Evolutionary conservation across 2,113 vertebrate species (phyloP).

Genomic region (Strix aluco): DNA sequence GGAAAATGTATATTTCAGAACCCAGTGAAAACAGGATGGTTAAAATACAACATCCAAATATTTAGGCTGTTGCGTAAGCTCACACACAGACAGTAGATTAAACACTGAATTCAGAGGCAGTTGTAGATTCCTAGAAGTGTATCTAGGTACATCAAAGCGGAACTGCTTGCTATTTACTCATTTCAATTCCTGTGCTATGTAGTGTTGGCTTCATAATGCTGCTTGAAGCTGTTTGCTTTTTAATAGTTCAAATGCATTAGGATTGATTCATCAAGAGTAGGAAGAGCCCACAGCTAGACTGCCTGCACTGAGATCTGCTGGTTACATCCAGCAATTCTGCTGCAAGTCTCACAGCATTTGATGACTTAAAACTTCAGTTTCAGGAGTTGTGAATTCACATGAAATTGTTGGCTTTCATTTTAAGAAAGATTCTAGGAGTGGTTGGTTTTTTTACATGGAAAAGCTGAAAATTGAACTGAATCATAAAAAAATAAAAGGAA

Average conservation of each 20-base stretch:
- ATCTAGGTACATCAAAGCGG: conserved; percentile 40
- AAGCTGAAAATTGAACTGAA: neutral
- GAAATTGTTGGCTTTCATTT: neutral
- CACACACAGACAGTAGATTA: neutral
- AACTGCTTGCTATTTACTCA: conserved; percentile 1
- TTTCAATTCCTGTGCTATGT: neutral
- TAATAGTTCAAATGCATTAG: neutral
- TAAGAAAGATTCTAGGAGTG: neutral
- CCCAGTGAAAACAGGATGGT: neutral
- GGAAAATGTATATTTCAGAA: neutral
- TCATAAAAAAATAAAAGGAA: neutral
- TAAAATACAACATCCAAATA: conserved; percentile 7
- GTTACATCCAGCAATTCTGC: neutral
- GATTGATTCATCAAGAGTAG: neutral
- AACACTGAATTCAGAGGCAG: conserved; percentile 3
- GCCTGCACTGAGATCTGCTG: neutral
- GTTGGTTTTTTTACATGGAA: neutral
- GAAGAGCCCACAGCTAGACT: neutral
- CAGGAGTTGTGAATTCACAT: neutral
- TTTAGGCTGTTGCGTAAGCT: neutral
- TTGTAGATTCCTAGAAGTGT: conserved; percentile 14
- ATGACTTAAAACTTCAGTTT: neutral
- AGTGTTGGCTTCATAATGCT: neutral
- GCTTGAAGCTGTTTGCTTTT: neutral
- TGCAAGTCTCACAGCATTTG: neutral